Conservation (phyloP, 2,113 vertebrate genomes). For the Rhabdomys dilectus region DNA sequence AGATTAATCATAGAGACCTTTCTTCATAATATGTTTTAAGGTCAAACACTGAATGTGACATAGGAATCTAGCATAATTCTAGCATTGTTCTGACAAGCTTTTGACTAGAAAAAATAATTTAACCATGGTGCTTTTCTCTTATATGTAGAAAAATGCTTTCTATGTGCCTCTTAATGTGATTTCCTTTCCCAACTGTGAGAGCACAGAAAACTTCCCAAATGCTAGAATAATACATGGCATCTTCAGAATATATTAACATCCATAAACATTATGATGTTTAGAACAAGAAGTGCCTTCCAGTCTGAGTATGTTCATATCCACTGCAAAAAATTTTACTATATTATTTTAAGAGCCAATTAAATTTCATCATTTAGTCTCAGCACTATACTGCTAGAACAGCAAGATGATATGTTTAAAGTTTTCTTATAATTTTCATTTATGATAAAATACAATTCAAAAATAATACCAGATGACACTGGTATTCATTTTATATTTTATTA, state of each 20-base stretch:
- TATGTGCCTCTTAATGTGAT: background rate
- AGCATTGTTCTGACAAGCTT: background rate
- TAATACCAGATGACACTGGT: background rate
- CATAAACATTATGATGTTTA: slow-evolving; percentile 18
- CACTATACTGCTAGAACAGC: background rate
- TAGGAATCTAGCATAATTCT: background rate
- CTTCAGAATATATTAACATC: background rate
- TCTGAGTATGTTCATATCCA: slow-evolving; percentile 17
- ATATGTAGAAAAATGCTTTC: background rate
- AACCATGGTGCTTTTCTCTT: background rate
- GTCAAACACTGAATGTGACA: background rate
- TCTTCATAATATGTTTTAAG: background rate
- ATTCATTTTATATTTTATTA: slow-evolving; percentile 45
- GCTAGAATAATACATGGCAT: background rate
- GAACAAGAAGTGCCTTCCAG: slow-evolving; percentile 30
- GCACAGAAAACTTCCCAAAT: background rate
- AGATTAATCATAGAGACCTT: background rate
- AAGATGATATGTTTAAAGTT: background rate
- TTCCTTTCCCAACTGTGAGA: background rate
- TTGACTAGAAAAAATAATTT: slow-evolving; percentile 29
- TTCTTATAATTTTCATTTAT: background rate
- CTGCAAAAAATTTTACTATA: background rate
- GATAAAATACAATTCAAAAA: slow-evolving; percentile 45
- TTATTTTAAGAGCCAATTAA: background rate
- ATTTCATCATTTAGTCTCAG: slow-evolving; percentile 13